phyloP scores from a whole-genome alignment of 92 coral and sea anemone genomes.

The Hydrozoanthus gracilis region DNA sequence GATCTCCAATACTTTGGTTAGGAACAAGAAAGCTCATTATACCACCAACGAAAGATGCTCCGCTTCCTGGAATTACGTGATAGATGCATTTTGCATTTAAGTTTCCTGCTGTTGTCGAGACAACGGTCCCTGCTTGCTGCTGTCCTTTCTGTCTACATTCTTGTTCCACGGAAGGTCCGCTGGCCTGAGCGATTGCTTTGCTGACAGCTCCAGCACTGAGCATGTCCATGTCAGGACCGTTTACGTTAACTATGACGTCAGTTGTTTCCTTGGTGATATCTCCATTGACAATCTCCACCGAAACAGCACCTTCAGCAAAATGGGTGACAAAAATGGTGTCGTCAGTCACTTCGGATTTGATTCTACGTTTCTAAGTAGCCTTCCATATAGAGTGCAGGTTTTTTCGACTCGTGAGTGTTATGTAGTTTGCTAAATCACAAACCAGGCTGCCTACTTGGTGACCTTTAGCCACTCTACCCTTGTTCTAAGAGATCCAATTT shows the following conservation, averaged over 20 bases:
- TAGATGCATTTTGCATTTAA: conserved; percentile 43
- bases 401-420: too few relatives aligned
- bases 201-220: conserved; percentile 67
- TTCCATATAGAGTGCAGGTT: too few relatives aligned
- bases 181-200: conserved; percentile 55
- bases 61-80: conserved; percentile 55
- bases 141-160: conserved; percentile 59
- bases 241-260: conserved; percentile 81
- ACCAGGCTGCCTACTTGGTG: too few relatives aligned
- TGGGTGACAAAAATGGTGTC: background rate
- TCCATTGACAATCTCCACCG: conserved; percentile 50
- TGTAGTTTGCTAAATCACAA: too few relatives aligned
- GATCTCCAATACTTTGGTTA: conserved; percentile 15
- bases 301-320: background rate
- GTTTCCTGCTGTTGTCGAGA: conserved; percentile 67
- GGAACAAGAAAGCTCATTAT: background rate
- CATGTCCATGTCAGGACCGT: conserved; percentile 66
- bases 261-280: conserved; percentile 48
- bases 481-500: too few relatives aligned
- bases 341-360: background rate
- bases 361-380: too few relatives aligned
- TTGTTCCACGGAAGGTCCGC: conserved; percentile 54
- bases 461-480: too few relatives aligned
- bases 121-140: conserved; percentile 65
- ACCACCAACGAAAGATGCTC: background rate